Evolutionary conservation across 2,888 invertebrate genomes (phyloP).

Genomic region (Folsomia candida): DNA sequence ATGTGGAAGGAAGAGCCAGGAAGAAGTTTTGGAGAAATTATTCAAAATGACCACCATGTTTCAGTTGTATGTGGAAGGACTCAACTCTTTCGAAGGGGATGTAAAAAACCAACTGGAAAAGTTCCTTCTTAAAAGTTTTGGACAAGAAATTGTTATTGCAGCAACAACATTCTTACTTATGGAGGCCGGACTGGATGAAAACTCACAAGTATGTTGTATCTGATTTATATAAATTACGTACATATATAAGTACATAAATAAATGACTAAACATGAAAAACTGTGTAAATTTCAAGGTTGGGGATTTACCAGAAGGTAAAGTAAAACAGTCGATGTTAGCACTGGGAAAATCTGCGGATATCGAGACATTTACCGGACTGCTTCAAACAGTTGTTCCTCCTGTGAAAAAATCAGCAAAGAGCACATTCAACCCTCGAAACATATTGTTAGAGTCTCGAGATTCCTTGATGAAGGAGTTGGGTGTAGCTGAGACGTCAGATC

Average conservation of each 20-base stretch:
- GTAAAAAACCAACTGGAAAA: slow-evolving; percentile 70
- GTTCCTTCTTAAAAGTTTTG: slow-evolving; percentile 79
- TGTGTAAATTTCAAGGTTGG: slow-evolving; percentile 14
- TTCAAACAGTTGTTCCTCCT: slow-evolving; percentile 31
- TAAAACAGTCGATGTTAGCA: slow-evolving; percentile 33
- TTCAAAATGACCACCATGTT: slow-evolving; percentile 73
- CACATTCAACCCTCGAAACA: slow-evolving; percentile 21
- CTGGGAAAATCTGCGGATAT: slow-evolving; percentile 31
- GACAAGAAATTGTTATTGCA: slow-evolving; percentile 64
- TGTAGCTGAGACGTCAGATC: slow-evolving; percentile 63
- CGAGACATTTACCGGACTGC: slow-evolving; percentile 24
- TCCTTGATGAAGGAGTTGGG: slow-evolving; percentile 75
- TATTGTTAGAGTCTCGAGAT: slow-evolving; percentile 59
- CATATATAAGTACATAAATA: background rate
- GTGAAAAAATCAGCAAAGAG: slow-evolving; percentile 38
- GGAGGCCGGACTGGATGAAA: slow-evolving; percentile 42
- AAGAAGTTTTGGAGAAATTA: slow-evolving; percentile 77
- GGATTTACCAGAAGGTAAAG: slow-evolving; percentile 29
- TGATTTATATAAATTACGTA: background rate
- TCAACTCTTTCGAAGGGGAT: slow-evolving; percentile 58
- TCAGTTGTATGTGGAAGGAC: slow-evolving; percentile 75
- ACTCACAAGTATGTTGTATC: slow-evolving; percentile 22
- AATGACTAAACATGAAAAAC: background rate
- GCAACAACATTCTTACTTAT: slow-evolving; percentile 37
- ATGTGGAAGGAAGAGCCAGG: slow-evolving; percentile 68